A percentile compares a stretch with the other conserved stretches of the same genome.
Evolutionary conservation across 2,113 vertebrate genomes (phyloP).

Genomic region (Arenaria interpres): DNA sequence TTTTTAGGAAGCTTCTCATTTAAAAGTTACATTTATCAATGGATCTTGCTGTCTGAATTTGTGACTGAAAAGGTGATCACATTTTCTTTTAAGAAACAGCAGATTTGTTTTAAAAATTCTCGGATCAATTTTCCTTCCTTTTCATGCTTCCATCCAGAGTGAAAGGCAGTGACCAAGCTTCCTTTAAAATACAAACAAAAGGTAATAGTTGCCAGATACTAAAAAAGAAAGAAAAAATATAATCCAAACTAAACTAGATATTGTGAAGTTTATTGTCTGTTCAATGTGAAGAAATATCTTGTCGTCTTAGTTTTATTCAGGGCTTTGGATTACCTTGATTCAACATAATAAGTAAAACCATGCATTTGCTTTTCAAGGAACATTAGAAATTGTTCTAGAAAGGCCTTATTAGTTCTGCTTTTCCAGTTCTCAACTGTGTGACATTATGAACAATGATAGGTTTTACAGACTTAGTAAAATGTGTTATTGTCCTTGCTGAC

Average conservation of each 20-base stretch:
- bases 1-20: not conserved
- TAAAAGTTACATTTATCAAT: not conserved
- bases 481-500: constrained; percentile 14
- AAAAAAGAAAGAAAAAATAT: not conserved
- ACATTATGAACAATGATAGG: constrained; percentile 35
- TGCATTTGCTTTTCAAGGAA: not conserved
- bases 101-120: not conserved
- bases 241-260: not conserved
- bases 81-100: not conserved
- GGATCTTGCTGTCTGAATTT: not conserved
- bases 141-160: not conserved
- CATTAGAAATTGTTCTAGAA: not conserved
- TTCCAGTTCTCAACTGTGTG: constrained; percentile 35
- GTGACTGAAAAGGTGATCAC: not conserved
- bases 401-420: constrained; percentile 59
- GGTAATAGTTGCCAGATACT: not conserved
- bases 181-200: not conserved
- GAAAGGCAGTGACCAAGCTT: not conserved
- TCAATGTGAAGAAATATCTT: not conserved
- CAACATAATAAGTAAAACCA: not conserved
- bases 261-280: not conserved
- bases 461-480: constrained; percentile 46
- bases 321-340: not conserved
- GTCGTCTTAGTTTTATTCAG: not conserved
- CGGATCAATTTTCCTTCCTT: not conserved